A percentile compares a stretch with the other conserved stretches of the same genome.
phyloP scores from a whole-genome alignment of 2,888 invertebrate genomes.

The Tipula lateralis region DNA sequence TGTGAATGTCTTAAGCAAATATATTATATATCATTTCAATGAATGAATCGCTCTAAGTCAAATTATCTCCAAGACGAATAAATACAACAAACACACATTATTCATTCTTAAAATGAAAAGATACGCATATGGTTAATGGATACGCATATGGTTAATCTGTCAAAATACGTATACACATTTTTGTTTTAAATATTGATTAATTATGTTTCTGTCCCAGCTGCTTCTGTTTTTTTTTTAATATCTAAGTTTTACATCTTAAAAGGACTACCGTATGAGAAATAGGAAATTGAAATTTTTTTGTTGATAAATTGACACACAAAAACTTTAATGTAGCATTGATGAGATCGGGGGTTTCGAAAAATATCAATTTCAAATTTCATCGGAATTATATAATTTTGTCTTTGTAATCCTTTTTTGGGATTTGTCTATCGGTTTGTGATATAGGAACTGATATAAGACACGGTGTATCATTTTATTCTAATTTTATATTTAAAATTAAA shows the following conservation, averaged over 20 bases:
- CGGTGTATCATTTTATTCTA: neutral
- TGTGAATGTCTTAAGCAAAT: neutral
- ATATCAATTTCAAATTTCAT: neutral
- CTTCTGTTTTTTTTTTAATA: neutral
- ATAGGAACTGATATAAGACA: neutral
- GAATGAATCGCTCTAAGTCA: neutral
- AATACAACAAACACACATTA: neutral
- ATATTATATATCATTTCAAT: neutral
- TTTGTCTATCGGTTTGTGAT: neutral
- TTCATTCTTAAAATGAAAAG: neutral
- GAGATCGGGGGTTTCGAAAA: neutral
- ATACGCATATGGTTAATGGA: too few species aligned
- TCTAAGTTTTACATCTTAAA: neutral
- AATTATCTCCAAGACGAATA: neutral
- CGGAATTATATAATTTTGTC: neutral
- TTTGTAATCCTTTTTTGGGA: neutral
- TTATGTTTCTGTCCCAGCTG: neutral
- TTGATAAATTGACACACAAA: neutral
- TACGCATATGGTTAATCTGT: neutral
- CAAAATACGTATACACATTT: neutral
- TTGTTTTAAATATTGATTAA: slow-evolving; percentile 24
- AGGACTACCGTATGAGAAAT: neutral
- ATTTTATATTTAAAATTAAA: neutral
- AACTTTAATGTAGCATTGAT: neutral
- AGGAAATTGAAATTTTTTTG: neutral